Evolutionary conservation across 2,888 invertebrate genomes (phyloP), one percentile per base, ranked within the genome.

Genomic region (Drosophila anomalata): DNA sequence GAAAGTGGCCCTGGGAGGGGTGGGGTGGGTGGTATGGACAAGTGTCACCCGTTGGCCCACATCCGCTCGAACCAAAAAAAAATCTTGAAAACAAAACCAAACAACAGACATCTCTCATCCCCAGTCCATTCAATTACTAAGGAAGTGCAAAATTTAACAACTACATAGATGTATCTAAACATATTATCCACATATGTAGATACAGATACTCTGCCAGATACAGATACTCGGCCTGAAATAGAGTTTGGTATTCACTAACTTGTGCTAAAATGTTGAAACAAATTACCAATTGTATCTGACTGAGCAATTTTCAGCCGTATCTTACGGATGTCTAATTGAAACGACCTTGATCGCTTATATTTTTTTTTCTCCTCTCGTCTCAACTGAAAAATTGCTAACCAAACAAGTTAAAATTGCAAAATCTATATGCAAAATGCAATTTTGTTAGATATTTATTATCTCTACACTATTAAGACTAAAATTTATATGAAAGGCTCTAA

Each of bases 131-230:
- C 47, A 61, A 62, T 62, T 62, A 47, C 67, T 20, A 53, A 66
- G 47, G 54, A 65, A 65, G 67, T 66, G 66, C 53, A 53, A 44
- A 63, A 47, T 53, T 26, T 53, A 53, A 63, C 42, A 41, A 22
- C 41, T 61, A 60, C 17, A 17, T 17, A 17, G 17, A 17, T 17
- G 17, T n/a, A 11, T 3, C 8, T 17, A 52, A 31, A 24, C 52
- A 42, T 14, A 36, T 14, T 36, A 36, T n/a, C n/a, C 7, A 36
- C 6, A 36, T 36, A 36, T 36, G n/a, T 17, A 1, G 17, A 17
- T 17, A 17, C 1, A 17, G 17, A 17, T 17, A 17, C 17, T 17
- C 17, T 17, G 17, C 17, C 17, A 17, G 17, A 17, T 17, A 17
- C 17, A 17, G 17, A 17, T 17, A 17, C 17, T 17, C 1, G 17